Base-by-base conservation (phyloP, 2,888 invertebrate species). In the Aphidoletes aphidimyza region DNA sequence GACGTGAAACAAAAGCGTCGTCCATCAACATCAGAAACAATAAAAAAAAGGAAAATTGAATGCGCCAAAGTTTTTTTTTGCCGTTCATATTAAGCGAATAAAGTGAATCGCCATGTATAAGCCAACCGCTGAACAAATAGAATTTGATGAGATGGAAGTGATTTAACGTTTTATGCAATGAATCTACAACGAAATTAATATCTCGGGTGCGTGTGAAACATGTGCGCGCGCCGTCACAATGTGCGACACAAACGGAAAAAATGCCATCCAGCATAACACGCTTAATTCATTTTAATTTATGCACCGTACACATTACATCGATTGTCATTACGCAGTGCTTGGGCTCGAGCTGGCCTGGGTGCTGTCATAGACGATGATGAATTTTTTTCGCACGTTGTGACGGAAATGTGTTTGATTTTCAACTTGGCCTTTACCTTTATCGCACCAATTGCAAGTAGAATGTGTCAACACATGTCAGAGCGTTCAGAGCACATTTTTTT, bases 131-230 rank as follows among this genome's bases (percentile, higher is more conserved):
- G 69, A 30, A 17, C 30, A 69, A 69, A 69, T 69, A 69, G 5
- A 69, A 69, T 69, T 69, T 69, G 69, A 30, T 30, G 69, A 69
- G 69, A 30, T 69, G 69, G 69, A 69, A 69, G 34, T 30, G 30
- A 69, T 69, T 69, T 69, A 69, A 69, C 8, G 69, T 3, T 5
- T 8, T 17, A 34, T n/a, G 11, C 30, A 0, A 30, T 14, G 30
- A 42, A 14, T 6, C 42, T 14, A 42, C 42, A 42, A 9, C 14
- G n/a, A n/a, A n/a, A n/a, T 69, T 69, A 69, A 69, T 69, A 30
- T 69, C 69, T 69, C 34, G 8, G n/a, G n/a, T n/a, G n/a, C n/a
- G n/a, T n/a, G n/a, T n/a, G n/a, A n/a, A n/a, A n/a, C n/a, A n/a
- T n/a, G n/a, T n/a, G n/a, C n/a, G n/a, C n/a, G n/a, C n/a, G n/a